Evolutionary conservation across 2,888 invertebrate genomes (phyloP), one percentile per base, ranked within the genome.

Genomic region (Sepiola atlantica): DNA sequence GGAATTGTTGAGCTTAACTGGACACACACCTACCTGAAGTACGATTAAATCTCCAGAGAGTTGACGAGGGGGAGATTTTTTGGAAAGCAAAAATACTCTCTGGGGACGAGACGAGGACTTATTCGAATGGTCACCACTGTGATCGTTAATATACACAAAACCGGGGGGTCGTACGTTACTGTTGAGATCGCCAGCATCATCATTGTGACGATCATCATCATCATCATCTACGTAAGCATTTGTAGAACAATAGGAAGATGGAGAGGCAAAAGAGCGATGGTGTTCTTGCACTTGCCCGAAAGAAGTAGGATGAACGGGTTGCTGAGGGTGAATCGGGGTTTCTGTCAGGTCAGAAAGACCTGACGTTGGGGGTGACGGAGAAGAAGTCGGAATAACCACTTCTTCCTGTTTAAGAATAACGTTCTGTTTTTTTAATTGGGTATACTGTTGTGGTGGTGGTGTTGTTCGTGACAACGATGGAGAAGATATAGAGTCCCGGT

Each of bases 1-100:
- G 45, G 45, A 45, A 45, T 45, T 45, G 45, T 45, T 8, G 45
- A 8, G 45, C 45, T 61, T 4, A 61, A 24, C 21, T 61, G 1
- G 8, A 2, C 45, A n/a, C 91, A 32, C 91, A 35, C 91, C 91
- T 91, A 91, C 35, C 91, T 91, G 32, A 20, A 91, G 32, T 35
- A 91, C n/a, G 35, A 91, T 28, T 35, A 91, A 20, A 45, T 91
- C 91, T 45, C 91, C 91, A 32, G 35, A 91, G 45, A 91, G 91
- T 2, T 91, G 91, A 18, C 28, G 91, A 35, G 35, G 91, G 20
- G 35, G 32, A 35, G 20, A 2, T 45, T 91, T 91, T 45, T 91
- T 91, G n/a, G 91, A 35, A 20, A 91, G 91, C 91, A 91, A 45
- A 45, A 35, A 91, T 32, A 91, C 32, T 32, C 45, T 45, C 10